Base-by-base conservation (phyloP, 2,113 vertebrate genomes). In the Solenodon paradoxus region DNA sequence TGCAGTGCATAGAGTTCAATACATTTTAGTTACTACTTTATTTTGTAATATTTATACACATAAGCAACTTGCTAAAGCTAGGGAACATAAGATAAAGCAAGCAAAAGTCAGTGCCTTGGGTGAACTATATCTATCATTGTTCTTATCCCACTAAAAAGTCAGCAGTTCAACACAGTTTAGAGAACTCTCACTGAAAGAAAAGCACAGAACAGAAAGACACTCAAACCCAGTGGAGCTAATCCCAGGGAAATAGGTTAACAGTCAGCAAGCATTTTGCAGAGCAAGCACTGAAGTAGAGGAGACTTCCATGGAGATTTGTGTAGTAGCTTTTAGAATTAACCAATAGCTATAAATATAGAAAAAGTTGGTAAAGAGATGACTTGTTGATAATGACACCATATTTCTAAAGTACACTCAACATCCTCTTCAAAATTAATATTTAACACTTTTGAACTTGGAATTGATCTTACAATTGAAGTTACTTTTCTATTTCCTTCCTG, bases 401-500 rank as follows among this genome's bases (percentile, higher is more conserved):
- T 35, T 87, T 69, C 69, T 19, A 90, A 78, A 94, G 19, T 3
- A 68, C 22, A 49, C 13, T 74, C 35, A 38, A 28, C 2, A 3
- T 11, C 4, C 7, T 15, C 11, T 85, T 79, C 42, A 75, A 82
- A 61, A 72, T 63, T 30, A 77, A 38, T 81, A 47, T 59, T 95
- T 72, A 45, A 64, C 26, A 47, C n/a, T 91, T 74, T 32, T 89
- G 38, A 93, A 89, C 88, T 94, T 88, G 40, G 42, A 92, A 74
- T 92, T 92, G 38, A 92, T 61, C 51, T 88, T 84, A 74, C 1
- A 69, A 16, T 92, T 90, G 55, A 87, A 9, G 20, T 64, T 42
- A 69, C 35, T 77, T 68, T 26, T 26, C 35, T 77, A 4, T 66
- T n/a, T 85, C 47, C 10, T 17, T 19, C 49, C 5, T 28, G 6